phyloP scores from a whole-genome alignment of 1,140 invertebrate species.

The Brachystomella parvula region DNA sequence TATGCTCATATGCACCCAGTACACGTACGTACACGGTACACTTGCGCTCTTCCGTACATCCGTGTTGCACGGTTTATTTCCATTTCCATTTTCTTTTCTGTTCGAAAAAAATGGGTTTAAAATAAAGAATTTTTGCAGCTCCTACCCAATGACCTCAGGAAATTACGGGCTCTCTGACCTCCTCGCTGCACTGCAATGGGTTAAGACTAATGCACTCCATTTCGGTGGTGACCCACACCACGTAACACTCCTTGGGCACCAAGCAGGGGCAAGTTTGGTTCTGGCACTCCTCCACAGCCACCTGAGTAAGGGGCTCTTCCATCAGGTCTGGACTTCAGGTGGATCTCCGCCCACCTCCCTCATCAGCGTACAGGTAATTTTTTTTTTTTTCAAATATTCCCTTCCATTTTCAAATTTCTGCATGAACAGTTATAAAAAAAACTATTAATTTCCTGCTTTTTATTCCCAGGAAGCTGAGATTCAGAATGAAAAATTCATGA shows the following conservation, averaged over 20 bases:
- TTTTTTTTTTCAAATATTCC: background rate
- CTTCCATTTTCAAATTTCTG: no score
- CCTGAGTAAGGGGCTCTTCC: slow-evolving; percentile 42
- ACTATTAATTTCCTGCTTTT: background rate
- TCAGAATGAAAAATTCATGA: slow-evolving; percentile 53
- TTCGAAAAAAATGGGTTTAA: no score
- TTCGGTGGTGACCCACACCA: slow-evolving; percentile 67
- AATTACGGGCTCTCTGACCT: slow-evolving; percentile 79
- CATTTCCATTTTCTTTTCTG: no score
- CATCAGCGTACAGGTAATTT: slow-evolving; percentile 14
- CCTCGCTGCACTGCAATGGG: slow-evolving; percentile 66
- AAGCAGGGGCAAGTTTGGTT: slow-evolving; percentile 67
- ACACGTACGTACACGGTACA: no score
- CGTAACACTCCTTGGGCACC: slow-evolving; percentile 71
- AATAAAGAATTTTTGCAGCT: slow-evolving; percentile 39
- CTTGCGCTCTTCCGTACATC: no score
- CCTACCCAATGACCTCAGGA: slow-evolving; percentile 66
- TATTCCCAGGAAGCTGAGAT: slow-evolving; percentile 49
- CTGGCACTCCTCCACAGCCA: slow-evolving; percentile 55
- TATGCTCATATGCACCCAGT: background rate
- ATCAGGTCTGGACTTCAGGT: slow-evolving; percentile 39
- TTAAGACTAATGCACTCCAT: slow-evolving; percentile 66
- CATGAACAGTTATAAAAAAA: background rate
- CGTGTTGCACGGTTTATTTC: no score
- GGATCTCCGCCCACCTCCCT: slow-evolving; percentile 16